phyloP scores from a whole-genome alignment of 2,797 vertebrate genomes.

The Fringilla coelebs region DNA sequence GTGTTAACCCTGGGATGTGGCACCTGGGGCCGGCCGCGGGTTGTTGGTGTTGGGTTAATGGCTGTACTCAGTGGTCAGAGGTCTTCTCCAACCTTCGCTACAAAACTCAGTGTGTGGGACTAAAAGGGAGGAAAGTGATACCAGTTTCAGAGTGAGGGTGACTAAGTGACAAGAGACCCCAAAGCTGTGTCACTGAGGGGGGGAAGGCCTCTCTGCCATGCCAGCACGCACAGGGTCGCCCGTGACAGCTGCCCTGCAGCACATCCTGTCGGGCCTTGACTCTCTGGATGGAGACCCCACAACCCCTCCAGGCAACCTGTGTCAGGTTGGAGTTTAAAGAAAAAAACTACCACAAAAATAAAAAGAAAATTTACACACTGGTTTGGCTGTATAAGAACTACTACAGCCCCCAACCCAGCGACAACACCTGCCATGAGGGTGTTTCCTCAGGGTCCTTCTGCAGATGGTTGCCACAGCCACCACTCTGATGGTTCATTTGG shows the following conservation, averaged over 20 bases:
- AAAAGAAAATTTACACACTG: background rate
- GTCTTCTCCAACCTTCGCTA: background rate
- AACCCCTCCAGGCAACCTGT: background rate
- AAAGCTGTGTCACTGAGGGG: rapidly evolving
- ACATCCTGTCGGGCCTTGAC: rapidly evolving
- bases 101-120: too few species aligned
- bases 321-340: background rate
- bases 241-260: background rate
- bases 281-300: background rate
- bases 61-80: background rate
- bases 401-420: background rate
- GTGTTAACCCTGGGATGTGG: background rate
- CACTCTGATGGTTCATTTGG: background rate
- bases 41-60: background rate
- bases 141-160: background rate
- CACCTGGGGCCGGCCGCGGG: rapidly evolving
- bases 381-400: background rate
- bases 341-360: background rate
- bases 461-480: background rate
- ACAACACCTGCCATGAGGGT: background rate
- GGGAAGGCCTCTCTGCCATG: background rate
- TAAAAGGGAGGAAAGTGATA: background rate
- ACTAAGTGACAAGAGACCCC: too few species aligned
- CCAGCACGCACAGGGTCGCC: background rate
- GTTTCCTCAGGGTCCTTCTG: background rate